Conservation (phyloP, 2,888 invertebrate genomes). For the Leptopterna dolabrata region DNA sequence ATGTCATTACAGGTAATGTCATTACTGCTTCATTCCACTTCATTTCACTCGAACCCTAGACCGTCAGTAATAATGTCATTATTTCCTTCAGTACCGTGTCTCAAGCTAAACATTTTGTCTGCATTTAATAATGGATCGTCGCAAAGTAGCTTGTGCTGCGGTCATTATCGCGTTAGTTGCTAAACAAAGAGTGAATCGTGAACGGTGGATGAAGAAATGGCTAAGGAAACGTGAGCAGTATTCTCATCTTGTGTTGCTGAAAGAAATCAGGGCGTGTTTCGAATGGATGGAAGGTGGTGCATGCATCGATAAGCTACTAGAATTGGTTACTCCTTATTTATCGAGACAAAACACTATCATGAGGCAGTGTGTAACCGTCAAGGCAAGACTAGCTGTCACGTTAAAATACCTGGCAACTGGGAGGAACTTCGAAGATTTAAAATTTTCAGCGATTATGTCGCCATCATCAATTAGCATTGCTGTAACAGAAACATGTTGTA, state of each 20-base stretch:
- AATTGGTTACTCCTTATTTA: not conserved
- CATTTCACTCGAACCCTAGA: not conserved
- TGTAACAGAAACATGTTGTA: conserved; percentile 56
- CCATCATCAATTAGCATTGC: conserved; percentile 46
- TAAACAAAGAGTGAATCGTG: not conserved
- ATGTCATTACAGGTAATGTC: not conserved
- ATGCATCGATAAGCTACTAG: not conserved
- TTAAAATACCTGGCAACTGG: conserved; percentile 54
- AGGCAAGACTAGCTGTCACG: not conserved
- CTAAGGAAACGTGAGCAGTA: not conserved
- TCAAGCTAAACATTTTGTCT: not conserved
- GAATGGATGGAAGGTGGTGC: not conserved
- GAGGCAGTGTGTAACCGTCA: not conserved
- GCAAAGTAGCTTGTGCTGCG: not conserved
- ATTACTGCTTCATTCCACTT: not conserved
- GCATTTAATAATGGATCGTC: not conserved
- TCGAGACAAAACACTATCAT: not conserved
- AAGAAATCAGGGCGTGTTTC: not conserved
- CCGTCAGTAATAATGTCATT: conserved; percentile 27
- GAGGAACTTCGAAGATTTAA: conserved; percentile 53
- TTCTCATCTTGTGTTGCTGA: not conserved
- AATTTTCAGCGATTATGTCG: conserved; percentile 46
- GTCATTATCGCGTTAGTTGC: not conserved
- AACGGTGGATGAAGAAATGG: not conserved
- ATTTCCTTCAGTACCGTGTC: not conserved